Evolutionary conservation across 2,797 vertebrate genomes (phyloP).

Genomic region (Tapera naevia): DNA sequence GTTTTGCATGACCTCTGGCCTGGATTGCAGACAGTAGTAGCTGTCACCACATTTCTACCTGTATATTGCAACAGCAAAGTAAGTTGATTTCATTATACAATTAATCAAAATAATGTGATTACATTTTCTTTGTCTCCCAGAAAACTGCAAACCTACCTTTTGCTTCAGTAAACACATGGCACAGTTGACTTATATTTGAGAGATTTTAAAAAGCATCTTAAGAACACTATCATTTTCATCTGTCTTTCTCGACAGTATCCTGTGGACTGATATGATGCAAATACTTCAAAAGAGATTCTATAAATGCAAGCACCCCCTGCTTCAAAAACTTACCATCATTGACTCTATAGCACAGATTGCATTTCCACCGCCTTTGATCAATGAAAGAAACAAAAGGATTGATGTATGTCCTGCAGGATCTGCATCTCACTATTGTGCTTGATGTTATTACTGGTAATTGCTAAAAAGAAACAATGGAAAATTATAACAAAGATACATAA

Average conservation of each 20-base stretch:
- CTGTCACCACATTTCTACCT: background rate
- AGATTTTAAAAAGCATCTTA: background rate
- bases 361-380: slow-evolving; percentile 97
- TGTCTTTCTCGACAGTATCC: background rate
- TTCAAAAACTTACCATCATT: slow-evolving; percentile 86
- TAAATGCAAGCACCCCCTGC: background rate
- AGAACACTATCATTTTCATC: background rate
- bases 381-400: slow-evolving; percentile 98
- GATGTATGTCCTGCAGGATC: slow-evolving; percentile 95
- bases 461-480: slow-evolving; percentile 72
- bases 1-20: background rate
- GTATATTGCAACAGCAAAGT: background rate
- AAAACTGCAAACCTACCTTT: background rate
- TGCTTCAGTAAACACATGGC: background rate
- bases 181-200: background rate
- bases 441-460: slow-evolving; percentile 97
- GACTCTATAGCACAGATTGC: slow-evolving; percentile 95
- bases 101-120: background rate
- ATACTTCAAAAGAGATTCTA: background rate
- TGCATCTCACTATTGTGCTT: slow-evolving; percentile 95
- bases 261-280: background rate
- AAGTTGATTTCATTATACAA: background rate
- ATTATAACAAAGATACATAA: background rate
- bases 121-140: background rate
- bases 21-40: background rate